Evolutionary conservation across 2,113 vertebrate genomes (phyloP).

Genomic region (Seriola rivoliana): DNA sequence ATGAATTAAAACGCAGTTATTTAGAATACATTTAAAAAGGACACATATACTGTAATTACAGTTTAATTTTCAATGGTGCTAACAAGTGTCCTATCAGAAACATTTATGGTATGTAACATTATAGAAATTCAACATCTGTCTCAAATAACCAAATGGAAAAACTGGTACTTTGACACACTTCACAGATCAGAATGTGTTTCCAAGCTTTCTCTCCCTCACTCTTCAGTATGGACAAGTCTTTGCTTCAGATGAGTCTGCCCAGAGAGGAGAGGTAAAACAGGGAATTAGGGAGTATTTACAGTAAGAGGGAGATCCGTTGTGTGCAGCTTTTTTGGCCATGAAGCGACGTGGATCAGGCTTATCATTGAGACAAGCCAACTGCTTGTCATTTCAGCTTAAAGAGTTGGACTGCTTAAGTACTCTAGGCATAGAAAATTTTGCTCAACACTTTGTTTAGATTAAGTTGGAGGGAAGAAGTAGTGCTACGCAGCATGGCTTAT

Average conservation of each 20-base stretch:
- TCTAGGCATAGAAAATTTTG: constrained; percentile 52
- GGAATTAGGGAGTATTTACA: constrained; percentile 67
- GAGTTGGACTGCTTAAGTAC: constrained; percentile 44
- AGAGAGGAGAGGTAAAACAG: constrained; percentile 48
- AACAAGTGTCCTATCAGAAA: neutral
- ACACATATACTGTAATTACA: too few relatives aligned
- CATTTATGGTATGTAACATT: neutral
- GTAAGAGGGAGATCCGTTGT: constrained; percentile 49
- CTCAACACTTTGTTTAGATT: constrained; percentile 65
- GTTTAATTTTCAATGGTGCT: neutral
- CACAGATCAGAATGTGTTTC: constrained; percentile 4
- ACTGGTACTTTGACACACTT: constrained; percentile 7
- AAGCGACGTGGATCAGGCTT: constrained; percentile 60
- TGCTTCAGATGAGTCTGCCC: constrained; percentile 19
- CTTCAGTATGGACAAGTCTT: neutral
- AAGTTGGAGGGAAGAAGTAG: constrained; percentile 45
- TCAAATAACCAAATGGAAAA: neutral
- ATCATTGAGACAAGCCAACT: constrained; percentile 63
- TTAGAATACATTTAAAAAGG: neutral
- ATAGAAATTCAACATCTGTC: neutral
- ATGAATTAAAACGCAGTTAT: neutral
- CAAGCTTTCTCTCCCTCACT: neutral
- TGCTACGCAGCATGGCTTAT: constrained; percentile 56
- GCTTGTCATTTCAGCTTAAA: constrained; percentile 70
- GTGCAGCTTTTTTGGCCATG: constrained; percentile 47